These are phyloP conservation scores for Lasioglossum albipes DNA, from an alignment of 1,140 invertebrate genomes.

Conservation along the genomic window DNA sequence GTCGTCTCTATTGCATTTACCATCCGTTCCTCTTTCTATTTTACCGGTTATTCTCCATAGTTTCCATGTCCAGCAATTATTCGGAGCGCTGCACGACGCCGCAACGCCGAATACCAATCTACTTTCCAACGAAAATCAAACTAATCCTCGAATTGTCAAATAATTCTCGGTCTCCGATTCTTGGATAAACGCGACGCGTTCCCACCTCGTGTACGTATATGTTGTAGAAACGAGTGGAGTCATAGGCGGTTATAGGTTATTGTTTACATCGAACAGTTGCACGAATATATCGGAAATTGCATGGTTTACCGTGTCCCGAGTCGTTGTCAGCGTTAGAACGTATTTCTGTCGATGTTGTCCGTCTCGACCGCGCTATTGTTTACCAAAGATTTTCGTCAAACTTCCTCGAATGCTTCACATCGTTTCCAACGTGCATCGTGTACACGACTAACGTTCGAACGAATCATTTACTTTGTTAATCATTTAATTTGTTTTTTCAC, in stretches of 20 bases:
- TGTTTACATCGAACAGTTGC: constrained; percentile 30
- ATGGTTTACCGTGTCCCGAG: constrained; percentile 7
- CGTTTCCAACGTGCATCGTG: not conserved
- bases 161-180: not conserved
- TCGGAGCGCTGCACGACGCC: not conserved
- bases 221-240: not conserved
- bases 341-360: not conserved
- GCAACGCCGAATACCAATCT: too few species aligned
- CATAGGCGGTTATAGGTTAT: constrained; percentile 26
- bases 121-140: not conserved
- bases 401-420: not conserved
- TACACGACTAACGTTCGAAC: not conserved
- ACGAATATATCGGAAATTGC: not conserved
- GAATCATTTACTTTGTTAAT: not conserved
- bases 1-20: not conserved
- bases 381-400: not conserved
- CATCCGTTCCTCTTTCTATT: too few species aligned
- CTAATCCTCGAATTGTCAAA: constrained; percentile 36
- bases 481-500: too few species aligned
- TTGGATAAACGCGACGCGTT: not conserved
- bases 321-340: not conserved
- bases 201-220: not conserved
- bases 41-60: not conserved
- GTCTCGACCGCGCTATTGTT: too few species aligned
- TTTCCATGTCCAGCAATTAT: not conserved